Percentiles rank a stretch among this genome's conserved stretches.
Conservation (phyloP, 2,888 invertebrate genomes). For the Azorinus chamasolen region DNA sequence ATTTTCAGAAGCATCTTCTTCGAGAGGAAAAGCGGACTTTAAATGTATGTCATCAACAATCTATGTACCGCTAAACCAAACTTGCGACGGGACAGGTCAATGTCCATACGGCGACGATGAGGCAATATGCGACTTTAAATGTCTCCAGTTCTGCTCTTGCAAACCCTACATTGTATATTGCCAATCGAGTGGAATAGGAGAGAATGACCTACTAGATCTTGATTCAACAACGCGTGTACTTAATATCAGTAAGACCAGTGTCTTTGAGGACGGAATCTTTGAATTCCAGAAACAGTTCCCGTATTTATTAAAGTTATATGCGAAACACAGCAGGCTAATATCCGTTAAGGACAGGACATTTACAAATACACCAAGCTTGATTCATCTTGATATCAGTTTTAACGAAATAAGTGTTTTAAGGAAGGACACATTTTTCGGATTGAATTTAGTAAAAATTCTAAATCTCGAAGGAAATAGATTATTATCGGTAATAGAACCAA, state of each 20-base stretch:
- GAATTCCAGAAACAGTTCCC: background rate
- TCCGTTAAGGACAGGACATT: background rate
- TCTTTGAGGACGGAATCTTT: background rate
- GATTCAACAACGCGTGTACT: background rate
- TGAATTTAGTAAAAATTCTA: background rate
- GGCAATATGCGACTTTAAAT: slow-evolving; percentile 14
- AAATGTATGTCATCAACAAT: no score
- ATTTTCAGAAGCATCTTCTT: no score
- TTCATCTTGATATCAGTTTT: slow-evolving; percentile 6
- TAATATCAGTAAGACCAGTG: slow-evolving; percentile 3
- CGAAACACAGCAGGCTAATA: background rate
- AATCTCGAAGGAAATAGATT: slow-evolving; percentile 7
- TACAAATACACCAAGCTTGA: background rate
- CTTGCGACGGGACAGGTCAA: slow-evolving; percentile 22
- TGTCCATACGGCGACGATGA: slow-evolving; percentile 36
- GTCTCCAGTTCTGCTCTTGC: slow-evolving; percentile 18
- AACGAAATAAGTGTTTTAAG: slow-evolving; percentile 5
- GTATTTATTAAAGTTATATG: slow-evolving; percentile 1
- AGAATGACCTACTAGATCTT: background rate
- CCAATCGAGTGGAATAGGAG: background rate
- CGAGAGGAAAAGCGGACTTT: no score
- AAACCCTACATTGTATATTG: slow-evolving; percentile 10
- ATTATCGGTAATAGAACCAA: background rate
- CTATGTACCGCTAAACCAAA: background rate
- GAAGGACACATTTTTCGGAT: background rate